Conservation (phyloP, 2,888 invertebrate genomes). For the Apamea epomidion region DNA sequence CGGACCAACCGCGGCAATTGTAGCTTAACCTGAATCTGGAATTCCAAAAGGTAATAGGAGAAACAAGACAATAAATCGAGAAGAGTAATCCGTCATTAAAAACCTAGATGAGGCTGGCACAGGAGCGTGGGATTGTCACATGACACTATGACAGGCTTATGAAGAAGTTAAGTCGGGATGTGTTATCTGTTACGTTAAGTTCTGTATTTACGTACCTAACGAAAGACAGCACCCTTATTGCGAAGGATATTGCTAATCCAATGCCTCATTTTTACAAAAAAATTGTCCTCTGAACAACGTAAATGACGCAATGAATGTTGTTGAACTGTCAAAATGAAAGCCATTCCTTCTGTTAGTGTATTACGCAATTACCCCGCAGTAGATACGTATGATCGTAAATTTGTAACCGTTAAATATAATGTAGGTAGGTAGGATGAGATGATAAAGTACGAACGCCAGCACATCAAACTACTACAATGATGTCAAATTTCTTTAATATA, state of each 20-base stretch:
- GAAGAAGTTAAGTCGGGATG: background rate
- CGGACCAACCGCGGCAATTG: too few relatives aligned
- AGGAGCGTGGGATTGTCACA: background rate
- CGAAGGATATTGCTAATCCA: too few relatives aligned
- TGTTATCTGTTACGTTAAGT: background rate
- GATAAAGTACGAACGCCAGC: background rate
- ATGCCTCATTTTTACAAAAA: too few relatives aligned
- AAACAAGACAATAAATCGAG: background rate
- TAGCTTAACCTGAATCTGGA: background rate
- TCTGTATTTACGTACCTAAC: too few relatives aligned
- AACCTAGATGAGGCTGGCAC: background rate
- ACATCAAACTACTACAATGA: too few relatives aligned
- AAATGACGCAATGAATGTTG: background rate
- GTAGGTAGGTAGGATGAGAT: background rate
- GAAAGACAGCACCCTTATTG: too few relatives aligned
- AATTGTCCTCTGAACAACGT: background rate
- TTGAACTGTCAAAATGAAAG: background rate
- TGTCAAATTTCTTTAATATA: too few relatives aligned
- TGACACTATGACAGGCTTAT: background rate
- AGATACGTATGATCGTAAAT: background rate
- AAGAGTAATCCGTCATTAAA: background rate
- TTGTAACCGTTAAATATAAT: background rate
- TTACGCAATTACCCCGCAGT: background rate
- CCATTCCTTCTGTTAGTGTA: background rate
- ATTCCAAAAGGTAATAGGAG: background rate